phyloP scores from a whole-genome alignment of 2,888 invertebrate species.

The Drosophila neotestacea region DNA sequence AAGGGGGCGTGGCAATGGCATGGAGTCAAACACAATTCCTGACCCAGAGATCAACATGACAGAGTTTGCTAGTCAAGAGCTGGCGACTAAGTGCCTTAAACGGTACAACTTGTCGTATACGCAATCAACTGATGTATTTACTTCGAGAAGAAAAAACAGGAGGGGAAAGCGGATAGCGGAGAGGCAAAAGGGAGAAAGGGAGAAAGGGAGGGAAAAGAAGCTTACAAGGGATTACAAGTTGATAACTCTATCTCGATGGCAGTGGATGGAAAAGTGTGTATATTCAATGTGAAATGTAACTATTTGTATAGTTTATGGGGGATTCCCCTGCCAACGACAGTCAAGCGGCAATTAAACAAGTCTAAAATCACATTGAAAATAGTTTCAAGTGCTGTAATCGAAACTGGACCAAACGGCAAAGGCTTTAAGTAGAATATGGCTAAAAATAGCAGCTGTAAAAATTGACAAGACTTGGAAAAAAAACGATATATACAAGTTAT shows the following conservation, averaged over 20 bases:
- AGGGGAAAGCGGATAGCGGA: neutral
- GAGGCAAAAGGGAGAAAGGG: neutral
- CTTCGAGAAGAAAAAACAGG: neutral
- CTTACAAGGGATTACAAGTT: conserved; percentile 26
- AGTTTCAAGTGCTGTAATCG: neutral
- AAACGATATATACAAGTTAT: too few species aligned
- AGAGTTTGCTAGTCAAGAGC: conserved; percentile 6
- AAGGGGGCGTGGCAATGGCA: conserved; percentile 8
- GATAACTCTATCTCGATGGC: conserved; percentile 3
- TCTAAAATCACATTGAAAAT: neutral
- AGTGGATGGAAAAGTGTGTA: neutral
- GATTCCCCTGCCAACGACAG: neutral
- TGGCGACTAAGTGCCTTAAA: conserved; percentile 29
- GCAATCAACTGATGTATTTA: conserved; percentile 22
- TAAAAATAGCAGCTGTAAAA: too few species aligned
- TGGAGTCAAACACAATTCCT: conserved; percentile 17
- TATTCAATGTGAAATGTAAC: conserved; percentile 5
- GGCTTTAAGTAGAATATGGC: neutral
- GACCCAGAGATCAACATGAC: conserved; percentile 33
- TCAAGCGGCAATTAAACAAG: conserved; percentile 17
- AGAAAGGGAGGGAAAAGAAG: neutral
- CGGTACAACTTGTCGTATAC: conserved; percentile 33
- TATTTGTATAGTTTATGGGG: conserved; percentile 8
- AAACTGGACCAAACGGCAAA: neutral
- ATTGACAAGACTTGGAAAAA: too few species aligned